Evolutionary conservation across 2,113 vertebrate species (phyloP), one percentile per base, ranked within the genome.

Genomic region (Pygoscelis adeliae): DNA sequence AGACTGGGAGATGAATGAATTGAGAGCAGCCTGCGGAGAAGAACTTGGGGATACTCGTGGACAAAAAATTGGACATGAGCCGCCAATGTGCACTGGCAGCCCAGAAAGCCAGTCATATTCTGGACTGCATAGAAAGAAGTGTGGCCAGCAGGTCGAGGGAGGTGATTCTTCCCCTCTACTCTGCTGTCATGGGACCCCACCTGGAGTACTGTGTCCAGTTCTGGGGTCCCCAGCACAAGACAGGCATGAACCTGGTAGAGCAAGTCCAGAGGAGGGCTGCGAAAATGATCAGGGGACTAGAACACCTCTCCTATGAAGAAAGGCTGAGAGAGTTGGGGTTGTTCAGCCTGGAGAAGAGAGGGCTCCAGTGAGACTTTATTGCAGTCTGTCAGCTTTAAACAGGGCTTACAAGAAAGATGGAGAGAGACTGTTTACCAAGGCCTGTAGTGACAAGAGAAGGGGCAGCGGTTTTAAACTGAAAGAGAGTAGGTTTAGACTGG

Each of bases 231-330:
- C 36, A 42, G 2, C 13, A 3, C 34, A 42, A 34, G 61, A 36
- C 11, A 15, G 55, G 21, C 5, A 1, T 42, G 36, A 18, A 13
- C 10, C 7, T 73, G 18, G 8, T 36, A 11, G 78, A 87, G 36
- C 0, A 0, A 25, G 56, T n/a, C 25, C 59, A 67, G 27, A 47
- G 1, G 3, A 58, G 40, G 18, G 15, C 36, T 13, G 21, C 0
- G 0, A 20, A n/a, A 27, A 9, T 36, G 2, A 4, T 63, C 79
- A 49, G 15, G 16, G 63, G 16, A 21, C 76, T 82, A 56, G 21
- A 40, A 18, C 52, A 32, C 15, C 6, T 66, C 32, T 78, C 9
- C 76, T 50, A 9, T 10, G 6, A 10, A 7, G 38, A 69, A 13
- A 71, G 30, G 21, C 23, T 61, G 53, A 76, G 42, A n/a, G 19